These are phyloP conservation scores for Parazoanthus darwini DNA, from an alignment of 92 coral and sea anemone genomes.

Conservation along the genomic window DNA sequence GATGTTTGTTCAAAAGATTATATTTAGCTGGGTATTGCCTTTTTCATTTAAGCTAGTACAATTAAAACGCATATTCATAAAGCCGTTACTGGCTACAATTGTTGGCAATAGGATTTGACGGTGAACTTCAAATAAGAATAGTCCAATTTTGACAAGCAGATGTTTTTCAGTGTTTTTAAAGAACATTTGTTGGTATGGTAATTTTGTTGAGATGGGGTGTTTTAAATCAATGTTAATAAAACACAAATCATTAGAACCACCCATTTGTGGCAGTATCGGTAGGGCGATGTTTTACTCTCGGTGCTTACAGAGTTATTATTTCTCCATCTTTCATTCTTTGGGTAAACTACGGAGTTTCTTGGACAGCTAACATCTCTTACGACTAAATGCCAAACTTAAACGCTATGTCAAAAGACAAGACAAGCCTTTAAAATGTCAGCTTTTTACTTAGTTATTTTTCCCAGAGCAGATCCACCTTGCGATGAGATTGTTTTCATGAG, in stretches of 20 bases:
- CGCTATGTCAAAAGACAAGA: background rate
- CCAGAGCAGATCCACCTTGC: background rate
- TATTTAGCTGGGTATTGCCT: slow-evolving; percentile 9
- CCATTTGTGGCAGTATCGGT: background rate
- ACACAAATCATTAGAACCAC: background rate
- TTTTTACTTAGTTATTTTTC: background rate
- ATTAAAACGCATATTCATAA: slow-evolving; percentile 25
- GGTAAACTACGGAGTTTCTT: background rate
- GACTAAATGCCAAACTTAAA: background rate
- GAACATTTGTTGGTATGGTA: slow-evolving; percentile 33
- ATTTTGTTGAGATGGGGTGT: slow-evolving; percentile 13
- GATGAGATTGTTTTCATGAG: background rate
- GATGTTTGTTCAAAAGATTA: slow-evolving; percentile 6
- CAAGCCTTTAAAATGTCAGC: background rate
- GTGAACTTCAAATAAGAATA: slow-evolving; percentile 27
- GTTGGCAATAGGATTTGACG: slow-evolving; percentile 28
- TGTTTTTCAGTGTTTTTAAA: slow-evolving; percentile 23
- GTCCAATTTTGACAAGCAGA: slow-evolving; percentile 43
- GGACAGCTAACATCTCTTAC: background rate
- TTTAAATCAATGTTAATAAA: slow-evolving; percentile 8
- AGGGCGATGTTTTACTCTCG: background rate
- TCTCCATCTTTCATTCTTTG: background rate
- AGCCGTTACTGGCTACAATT: slow-evolving; percentile 12
- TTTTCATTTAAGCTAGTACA: slow-evolving; percentile 23
- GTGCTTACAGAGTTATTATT: background rate